A percentile compares a stretch with the other conserved stretches of the same genome.
Evolutionary conservation across 2,888 invertebrate genomes (phyloP).

Genomic region (Lasius fuliginosus): DNA sequence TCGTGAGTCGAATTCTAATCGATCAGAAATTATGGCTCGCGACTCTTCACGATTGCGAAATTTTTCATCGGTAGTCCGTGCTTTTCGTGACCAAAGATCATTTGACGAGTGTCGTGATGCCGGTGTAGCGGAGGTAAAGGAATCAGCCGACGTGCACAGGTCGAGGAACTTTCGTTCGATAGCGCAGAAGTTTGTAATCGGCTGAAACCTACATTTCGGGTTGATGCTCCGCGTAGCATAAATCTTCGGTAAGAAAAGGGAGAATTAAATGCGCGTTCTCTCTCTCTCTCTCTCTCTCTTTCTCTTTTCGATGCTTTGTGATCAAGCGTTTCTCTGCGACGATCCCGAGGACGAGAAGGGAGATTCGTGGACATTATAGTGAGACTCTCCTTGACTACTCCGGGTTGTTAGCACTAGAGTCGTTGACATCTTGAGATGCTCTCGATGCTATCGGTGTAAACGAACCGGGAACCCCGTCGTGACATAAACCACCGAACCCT

Average conservation of each 20-base stretch:
- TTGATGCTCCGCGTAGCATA: slow-evolving; percentile 2
- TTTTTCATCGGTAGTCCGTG: background rate
- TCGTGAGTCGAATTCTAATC: slow-evolving; percentile 1
- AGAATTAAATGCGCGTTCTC: background rate
- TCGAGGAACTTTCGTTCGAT: slow-evolving; percentile 19
- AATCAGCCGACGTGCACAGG: background rate
- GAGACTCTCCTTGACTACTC: slow-evolving; percentile 7
- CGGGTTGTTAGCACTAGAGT: slow-evolving; percentile 55
- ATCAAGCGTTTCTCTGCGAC: slow-evolving; percentile 7
- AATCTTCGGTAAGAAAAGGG: background rate
- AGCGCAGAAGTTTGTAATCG: background rate
- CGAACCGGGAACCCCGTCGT: slow-evolving; percentile 27
- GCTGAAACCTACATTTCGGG: slow-evolving; percentile 7
- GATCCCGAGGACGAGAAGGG: background rate
- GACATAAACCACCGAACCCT: slow-evolving; percentile 54
- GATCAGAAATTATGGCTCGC: background rate
- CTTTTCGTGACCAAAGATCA: slow-evolving; percentile 20
- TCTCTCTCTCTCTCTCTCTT: background rate
- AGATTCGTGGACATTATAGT: background rate
- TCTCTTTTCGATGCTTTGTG: background rate
- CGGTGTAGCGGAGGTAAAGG: background rate
- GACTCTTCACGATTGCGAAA: background rate
- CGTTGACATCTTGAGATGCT: slow-evolving; percentile 56
- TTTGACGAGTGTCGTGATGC: slow-evolving; percentile 9
- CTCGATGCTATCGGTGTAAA: slow-evolving; percentile 27